Conservation (phyloP, 2,888 invertebrate species). For the Pristionchus arcanus region DNA sequence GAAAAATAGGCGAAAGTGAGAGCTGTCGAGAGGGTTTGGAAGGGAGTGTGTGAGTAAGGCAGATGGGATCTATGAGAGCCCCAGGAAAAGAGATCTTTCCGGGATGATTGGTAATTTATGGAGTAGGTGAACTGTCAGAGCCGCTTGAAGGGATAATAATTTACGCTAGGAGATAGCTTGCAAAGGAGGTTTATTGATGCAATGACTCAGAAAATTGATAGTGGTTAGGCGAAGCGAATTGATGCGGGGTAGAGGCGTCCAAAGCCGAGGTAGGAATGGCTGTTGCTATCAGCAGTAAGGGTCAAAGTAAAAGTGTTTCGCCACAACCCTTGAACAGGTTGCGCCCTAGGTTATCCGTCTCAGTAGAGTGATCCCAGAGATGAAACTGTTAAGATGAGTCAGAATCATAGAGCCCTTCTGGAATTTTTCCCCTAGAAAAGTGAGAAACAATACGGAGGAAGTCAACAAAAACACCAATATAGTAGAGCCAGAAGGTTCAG, state of each 20-base stretch:
- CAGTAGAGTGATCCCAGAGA: not conserved
- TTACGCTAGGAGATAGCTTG: not conserved
- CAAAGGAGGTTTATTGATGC: not conserved
- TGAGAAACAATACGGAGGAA: not conserved
- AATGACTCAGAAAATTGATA: not conserved
- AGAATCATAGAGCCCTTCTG: not conserved
- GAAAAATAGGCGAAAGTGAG: not conserved
- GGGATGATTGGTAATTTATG: constrained; percentile 40
- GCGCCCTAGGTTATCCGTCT: not conserved
- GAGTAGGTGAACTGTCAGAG: not conserved
- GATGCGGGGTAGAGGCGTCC: not conserved
- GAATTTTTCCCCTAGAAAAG: no score
- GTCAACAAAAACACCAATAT: not conserved
- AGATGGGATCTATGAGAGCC: constrained; percentile 8
- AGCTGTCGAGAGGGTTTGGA: not conserved
- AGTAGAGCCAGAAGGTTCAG: no score
- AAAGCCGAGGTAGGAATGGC: not conserved
- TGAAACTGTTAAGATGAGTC: not conserved
- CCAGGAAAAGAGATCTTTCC: not conserved
- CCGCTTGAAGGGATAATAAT: not conserved
- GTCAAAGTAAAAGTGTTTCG: constrained; percentile 18
- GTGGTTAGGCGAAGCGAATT: not conserved
- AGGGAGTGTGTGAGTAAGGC: not conserved
- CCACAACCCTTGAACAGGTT: not conserved
- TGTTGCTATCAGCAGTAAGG: not conserved